Conservation (phyloP, 2,797 vertebrate species). For the Sebastes taczanowskii region DNA sequence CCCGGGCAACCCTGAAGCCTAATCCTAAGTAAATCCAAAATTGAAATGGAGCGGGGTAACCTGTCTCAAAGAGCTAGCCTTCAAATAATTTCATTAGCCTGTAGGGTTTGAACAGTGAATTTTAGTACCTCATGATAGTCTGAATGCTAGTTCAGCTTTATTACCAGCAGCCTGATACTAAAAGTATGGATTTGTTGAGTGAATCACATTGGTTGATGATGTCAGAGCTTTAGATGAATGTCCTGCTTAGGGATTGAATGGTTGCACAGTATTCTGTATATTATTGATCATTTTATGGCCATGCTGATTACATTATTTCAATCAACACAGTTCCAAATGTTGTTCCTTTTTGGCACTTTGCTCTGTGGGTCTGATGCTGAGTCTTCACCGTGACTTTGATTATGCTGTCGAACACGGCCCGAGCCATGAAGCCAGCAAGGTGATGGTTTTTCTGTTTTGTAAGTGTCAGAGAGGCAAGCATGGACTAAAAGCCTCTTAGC, state of each 20-base stretch:
- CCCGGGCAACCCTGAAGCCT: too few species aligned
- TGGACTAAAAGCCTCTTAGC: constrained; percentile 83
- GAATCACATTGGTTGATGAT: background rate
- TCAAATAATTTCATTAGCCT: too few species aligned
- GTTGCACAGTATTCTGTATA: background rate
- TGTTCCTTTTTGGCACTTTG: constrained; percentile 36
- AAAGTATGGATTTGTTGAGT: background rate
- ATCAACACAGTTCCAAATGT: constrained; percentile 9
- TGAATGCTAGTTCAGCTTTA: background rate
- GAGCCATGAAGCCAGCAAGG: constrained; percentile 43
- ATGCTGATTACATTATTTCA: background rate
- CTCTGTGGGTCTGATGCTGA: constrained; percentile 41
- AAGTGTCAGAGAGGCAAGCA: constrained; percentile 66
- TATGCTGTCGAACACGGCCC: constrained; percentile 50
- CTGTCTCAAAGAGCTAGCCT: too few species aligned
- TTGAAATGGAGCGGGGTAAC: too few species aligned
- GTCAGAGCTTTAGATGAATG: background rate
- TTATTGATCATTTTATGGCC: background rate
- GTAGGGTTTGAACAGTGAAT: background rate
- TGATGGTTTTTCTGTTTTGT: constrained; percentile 40
- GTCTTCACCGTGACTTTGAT: constrained; percentile 53
- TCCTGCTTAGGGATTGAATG: background rate
- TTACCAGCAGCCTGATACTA: background rate
- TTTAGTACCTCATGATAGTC: background rate
- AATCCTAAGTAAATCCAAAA: too few species aligned